Conservation (phyloP, 2,113 vertebrate genomes). For the Seriola rivoliana region DNA sequence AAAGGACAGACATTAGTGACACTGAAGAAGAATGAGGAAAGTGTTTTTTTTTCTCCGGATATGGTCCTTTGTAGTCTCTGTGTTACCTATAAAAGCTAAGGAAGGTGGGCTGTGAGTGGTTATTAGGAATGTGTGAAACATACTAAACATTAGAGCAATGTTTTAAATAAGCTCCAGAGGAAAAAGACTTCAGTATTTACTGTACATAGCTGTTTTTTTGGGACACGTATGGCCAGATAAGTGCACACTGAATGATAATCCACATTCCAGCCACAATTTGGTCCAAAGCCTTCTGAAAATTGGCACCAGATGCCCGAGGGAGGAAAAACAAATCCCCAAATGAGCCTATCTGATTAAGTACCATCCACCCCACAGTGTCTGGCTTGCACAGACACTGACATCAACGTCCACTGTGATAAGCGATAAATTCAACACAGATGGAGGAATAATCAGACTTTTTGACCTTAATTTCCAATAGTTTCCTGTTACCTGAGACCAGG, state of each 20-base stretch:
- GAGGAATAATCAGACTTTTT: slow-evolving; percentile 72
- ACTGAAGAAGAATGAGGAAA: slow-evolving; percentile 6
- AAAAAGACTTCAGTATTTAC: slow-evolving; percentile 20
- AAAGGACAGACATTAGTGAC: slow-evolving; percentile 47
- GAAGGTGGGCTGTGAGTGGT: not conserved
- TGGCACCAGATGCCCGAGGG: slow-evolving; percentile 82
- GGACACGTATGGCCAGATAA: slow-evolving; percentile 47
- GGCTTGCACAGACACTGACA: slow-evolving; percentile 61
- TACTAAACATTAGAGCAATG: not conserved
- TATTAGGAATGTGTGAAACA: slow-evolving; percentile 10
- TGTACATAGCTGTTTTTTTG: slow-evolving; percentile 13
- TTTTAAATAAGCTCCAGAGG: slow-evolving; percentile 17
- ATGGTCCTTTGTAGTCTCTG: not conserved
- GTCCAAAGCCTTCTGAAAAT: slow-evolving; percentile 72
- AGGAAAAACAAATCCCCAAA: slow-evolving; percentile 82
- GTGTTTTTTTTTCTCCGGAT: slow-evolving; percentile 13
- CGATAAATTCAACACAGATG: slow-evolving; percentile 82
- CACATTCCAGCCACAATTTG: slow-evolving; percentile 73
- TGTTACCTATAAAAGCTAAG: not conserved
- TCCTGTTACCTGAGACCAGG: slow-evolving; percentile 72
- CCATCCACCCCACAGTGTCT: slow-evolving; percentile 61
- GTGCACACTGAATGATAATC: slow-evolving; percentile 61
- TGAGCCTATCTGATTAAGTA: slow-evolving; percentile 79
- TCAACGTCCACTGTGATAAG: slow-evolving; percentile 71
- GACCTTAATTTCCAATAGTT: slow-evolving; percentile 71